Conservation (phyloP, 2,888 invertebrate genomes). For the Bimastos eiseni region DNA sequence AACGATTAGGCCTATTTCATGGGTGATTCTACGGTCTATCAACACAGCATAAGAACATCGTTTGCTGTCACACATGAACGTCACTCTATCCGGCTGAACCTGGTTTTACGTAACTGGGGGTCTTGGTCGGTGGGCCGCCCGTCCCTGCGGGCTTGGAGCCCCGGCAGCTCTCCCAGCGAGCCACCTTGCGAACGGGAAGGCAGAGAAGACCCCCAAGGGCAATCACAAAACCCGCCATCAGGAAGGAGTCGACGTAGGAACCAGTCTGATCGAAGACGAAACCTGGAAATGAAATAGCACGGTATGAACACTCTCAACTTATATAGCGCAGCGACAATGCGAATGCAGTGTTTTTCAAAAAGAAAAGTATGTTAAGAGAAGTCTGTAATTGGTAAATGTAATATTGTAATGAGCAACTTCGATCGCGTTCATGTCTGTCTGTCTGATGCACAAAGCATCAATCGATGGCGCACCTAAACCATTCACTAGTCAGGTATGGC, state of each 20-base stretch:
- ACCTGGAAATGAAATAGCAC: neutral
- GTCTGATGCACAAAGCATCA: too few species aligned
- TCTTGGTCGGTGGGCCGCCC: neutral
- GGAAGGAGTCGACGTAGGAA: conserved; percentile 39
- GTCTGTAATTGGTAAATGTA: neutral
- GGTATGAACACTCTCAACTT: neutral
- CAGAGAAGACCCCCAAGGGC: conserved; percentile 38
- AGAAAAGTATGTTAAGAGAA: neutral
- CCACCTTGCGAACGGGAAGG: conserved; percentile 35
- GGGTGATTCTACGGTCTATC: neutral
- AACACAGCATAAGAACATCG: neutral
- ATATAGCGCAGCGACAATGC: neutral
- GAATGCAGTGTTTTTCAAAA: neutral
- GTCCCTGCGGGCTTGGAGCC: neutral
- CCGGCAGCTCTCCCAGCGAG: conserved; percentile 30
- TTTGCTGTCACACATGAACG: neutral
- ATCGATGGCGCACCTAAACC: too few species aligned
- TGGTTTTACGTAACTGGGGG: neutral
- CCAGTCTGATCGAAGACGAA: conserved; percentile 20
- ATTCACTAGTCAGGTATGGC: neutral
- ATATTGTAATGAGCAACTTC: too few species aligned
- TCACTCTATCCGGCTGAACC: neutral
- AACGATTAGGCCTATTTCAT: neutral
- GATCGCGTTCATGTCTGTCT: too few species aligned
- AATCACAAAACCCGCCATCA: conserved; percentile 37